Evolutionary conservation across 2,888 invertebrate species (phyloP), one percentile per base, ranked within the genome.

Genomic region (Microplitis deprimator): DNA sequence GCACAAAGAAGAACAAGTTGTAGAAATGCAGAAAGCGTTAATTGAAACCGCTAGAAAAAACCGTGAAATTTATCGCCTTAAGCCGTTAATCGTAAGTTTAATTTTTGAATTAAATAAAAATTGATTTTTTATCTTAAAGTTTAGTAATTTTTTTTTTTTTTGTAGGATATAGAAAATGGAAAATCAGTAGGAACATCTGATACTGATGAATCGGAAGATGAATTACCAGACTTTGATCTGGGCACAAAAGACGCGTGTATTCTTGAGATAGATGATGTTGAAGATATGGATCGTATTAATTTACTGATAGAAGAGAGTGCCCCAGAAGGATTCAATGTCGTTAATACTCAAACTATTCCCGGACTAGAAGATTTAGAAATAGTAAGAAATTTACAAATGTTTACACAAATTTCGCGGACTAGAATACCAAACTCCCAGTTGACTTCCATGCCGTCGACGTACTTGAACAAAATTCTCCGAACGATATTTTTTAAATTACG

Each of bases 401-500:
- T 96, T 86, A 94, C 96, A 0, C 96, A 97, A 88, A 93, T 97
- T 20, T 88, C 87, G 4, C 90, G 94, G 61, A 92, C 93, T 0
- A 94, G 94, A 86, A 91, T 94, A 61, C 91, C 92, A 6, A 85
- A 90, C 1, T 88, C 89, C 50, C 90, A 91, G 81, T 89, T 90
- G 1, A 90, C 91, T 0, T 90, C 90, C 10, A 91, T 91, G 85
- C 91, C 89, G 74, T 90, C 91, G 0, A 91, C 90, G 81, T 91
- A 92, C 81, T 92, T 93, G 79, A 91, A 92, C 8, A 90, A 91
- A 79, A 86, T 91, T 68, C 86, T 93, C 87, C 74, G 92, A 93
- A 82, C 95, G 79, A 94, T 97, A 70, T 96, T 94, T 86, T 98
- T 97, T 91, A 98, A 98, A 90, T 91, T 98, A 84, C 92, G 98